Evolutionary conservation across 2,888 invertebrate genomes (phyloP), one percentile per base, ranked within the genome.

Genomic region (Drosophila ezoana): DNA sequence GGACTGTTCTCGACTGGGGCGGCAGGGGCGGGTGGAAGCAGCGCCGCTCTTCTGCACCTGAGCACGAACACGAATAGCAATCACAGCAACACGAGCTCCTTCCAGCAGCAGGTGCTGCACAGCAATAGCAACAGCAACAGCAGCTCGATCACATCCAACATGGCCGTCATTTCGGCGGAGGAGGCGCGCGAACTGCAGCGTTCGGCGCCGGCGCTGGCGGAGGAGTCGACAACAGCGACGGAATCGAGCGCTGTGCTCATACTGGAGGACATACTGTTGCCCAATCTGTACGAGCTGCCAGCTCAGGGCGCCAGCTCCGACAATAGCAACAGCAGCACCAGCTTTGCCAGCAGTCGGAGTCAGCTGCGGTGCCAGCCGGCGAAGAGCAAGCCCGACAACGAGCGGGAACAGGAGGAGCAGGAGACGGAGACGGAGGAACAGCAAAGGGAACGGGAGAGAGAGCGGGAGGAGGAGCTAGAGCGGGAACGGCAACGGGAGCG

Each of bases 191-290:
- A 87, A 9, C 49, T 84, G 32, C 79, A 84, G 11, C 67, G 76
- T 0, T 71, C 85, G 0, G 81, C 72, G 13, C 78, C 81, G 0
- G 67, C 53, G 0, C 37, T 70, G 3, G 40, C 52, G 0, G 70
- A 71, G 5, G 63, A 72, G 4, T 45, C 48, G 0, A 52, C 52
- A 0, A 49, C 68, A 10, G 54, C 54, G 1, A 53, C 53, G 0
- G 53, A 54, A 14, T 54, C 64, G 0, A 62, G 79, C 2, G 67
- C 56, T 0, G 84, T 83, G 9, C 56, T 72, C 13, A 83, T 83
- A 6, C 51, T 83, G 44, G 82, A 83, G 65, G 72, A 87, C n/a
- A 84, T 87, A n/a, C 16, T 66, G 23, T 23, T 83, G 59, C 81
- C 87, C 33, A 78, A 76, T 48, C 56, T 72, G 13, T 84, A 78